A percentile compares a stretch with the other conserved stretches of the same genome.
Evolutionary conservation across 2,797 vertebrate genomes (phyloP).

Genomic region (Agapornis canus): DNA sequence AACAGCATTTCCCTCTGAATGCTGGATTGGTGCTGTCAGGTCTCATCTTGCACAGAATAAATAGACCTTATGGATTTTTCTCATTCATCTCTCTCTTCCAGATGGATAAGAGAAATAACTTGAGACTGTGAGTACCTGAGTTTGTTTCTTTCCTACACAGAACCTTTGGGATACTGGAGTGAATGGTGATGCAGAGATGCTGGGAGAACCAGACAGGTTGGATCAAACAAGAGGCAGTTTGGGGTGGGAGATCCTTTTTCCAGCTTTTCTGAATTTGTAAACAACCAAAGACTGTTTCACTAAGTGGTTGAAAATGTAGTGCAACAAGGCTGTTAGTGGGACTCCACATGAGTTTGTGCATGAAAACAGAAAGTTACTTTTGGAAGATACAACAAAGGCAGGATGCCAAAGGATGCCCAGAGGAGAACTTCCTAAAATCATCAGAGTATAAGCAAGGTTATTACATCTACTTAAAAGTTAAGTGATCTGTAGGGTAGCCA

Average conservation of each 20-base stretch:
- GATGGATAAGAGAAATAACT: background rate
- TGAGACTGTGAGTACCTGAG: background rate
- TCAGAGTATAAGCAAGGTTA: conserved; percentile 32
- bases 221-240: background rate
- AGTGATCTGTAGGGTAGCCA: conserved; percentile 28
- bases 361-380: background rate
- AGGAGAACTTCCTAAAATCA: conserved; percentile 15
- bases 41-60: background rate
- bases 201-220: background rate
- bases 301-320: background rate
- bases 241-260: accelerated
- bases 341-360: background rate
- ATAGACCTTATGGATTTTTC: background rate
- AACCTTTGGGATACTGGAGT: background rate
- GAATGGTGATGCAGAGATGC: background rate
- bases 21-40: background rate
- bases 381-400: background rate
- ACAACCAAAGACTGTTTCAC: background rate
- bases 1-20: background rate
- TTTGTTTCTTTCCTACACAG: background rate
- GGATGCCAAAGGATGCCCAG: background rate
- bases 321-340: background rate
- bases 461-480: conserved; percentile 35
- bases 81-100: background rate
- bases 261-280: background rate